Evolutionary conservation across 2,888 invertebrate genomes (phyloP), one percentile per base, ranked within the genome.

Genomic region (Lepidochitona cinerea): DNA sequence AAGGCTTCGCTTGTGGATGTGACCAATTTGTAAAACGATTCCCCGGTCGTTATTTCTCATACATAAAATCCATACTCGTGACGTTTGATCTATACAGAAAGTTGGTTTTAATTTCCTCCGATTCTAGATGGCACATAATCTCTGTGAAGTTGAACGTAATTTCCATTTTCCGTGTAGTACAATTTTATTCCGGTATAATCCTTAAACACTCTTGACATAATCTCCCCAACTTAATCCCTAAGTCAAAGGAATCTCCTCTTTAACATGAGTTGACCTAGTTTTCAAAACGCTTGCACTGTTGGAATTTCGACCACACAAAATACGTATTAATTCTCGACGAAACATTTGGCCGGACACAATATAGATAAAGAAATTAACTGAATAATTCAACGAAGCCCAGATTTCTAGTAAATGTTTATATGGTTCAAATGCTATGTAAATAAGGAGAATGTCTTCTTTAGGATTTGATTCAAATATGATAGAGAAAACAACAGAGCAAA

Each of bases 321-420:
- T 32, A 59, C 26, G 59, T 59, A 29, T 59, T 52, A 81, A 54
- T n/a, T 75, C 78, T 33, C 71, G 75, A 23, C 81, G 71, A 67
- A 81, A 80, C 70, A 74, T 78, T 5, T 73, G 67, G 0, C 79
- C 80, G 14, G 78, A 79, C 53, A 80, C 59, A 32, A 80, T 76
- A 73, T 81, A 81, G 35, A 81, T 78, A 72, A 78, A 81, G 72
- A 81, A 81, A 68, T 81, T 81, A 23, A 70, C 37, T 4, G 73
- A 73, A 72, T 78, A 81, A 71, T 79, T 81, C 14, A 81, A 35
- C 37, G 79, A 78, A 1, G 80, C 77, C 35, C 79, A 14, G 0
- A 78, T 69, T 52, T 81, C 81, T 18, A 81, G 64, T 12, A 81
- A 33, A 23, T 71, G 29, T 12, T 69, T 35, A 29, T 79, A 65